Evolutionary conservation across 2,888 invertebrate species (phyloP).

Genomic region (Limnephilus lunatus): DNA sequence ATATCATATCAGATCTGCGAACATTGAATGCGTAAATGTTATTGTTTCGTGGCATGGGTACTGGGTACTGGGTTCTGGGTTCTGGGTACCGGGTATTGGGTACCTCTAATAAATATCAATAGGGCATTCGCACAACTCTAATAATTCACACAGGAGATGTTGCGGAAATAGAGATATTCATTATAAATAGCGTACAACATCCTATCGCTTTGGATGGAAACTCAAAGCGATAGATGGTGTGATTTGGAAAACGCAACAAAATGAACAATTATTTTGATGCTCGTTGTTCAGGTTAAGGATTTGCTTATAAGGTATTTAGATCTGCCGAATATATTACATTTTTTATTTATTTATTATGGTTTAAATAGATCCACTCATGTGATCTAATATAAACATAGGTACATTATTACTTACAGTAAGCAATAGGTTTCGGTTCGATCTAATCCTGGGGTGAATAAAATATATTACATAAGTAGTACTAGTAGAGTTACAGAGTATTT

Average conservation of each 20-base stretch:
- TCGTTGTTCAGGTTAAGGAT: too few relatives aligned
- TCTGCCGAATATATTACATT: too few relatives aligned
- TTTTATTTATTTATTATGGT: too few relatives aligned
- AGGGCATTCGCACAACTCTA: neutral
- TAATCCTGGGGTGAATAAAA: too few relatives aligned
- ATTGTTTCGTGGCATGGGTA: slow-evolving; percentile 1
- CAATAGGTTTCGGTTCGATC: too few relatives aligned
- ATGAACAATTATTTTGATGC: neutral
- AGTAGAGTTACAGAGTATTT: too few relatives aligned
- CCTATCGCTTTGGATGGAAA: neutral
- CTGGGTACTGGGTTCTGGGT: neutral
- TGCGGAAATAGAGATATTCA: neutral
- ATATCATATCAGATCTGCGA: neutral
- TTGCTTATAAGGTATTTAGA: too few relatives aligned
- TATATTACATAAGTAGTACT: too few relatives aligned
- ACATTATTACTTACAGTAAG: too few relatives aligned
- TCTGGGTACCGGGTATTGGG: neutral
- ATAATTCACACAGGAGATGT: neutral
- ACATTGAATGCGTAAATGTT: slow-evolving; percentile 22
- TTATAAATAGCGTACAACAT: neutral
- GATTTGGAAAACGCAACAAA: neutral
- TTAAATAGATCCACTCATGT: too few relatives aligned
- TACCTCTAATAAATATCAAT: neutral
- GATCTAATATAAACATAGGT: too few relatives aligned
- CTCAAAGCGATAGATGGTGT: neutral